Percentiles rank a stretch among this genome's conserved stretches.
Evolutionary conservation across 2,113 vertebrate species (phyloP).

Genomic region (Puffinus mauretanicus): DNA sequence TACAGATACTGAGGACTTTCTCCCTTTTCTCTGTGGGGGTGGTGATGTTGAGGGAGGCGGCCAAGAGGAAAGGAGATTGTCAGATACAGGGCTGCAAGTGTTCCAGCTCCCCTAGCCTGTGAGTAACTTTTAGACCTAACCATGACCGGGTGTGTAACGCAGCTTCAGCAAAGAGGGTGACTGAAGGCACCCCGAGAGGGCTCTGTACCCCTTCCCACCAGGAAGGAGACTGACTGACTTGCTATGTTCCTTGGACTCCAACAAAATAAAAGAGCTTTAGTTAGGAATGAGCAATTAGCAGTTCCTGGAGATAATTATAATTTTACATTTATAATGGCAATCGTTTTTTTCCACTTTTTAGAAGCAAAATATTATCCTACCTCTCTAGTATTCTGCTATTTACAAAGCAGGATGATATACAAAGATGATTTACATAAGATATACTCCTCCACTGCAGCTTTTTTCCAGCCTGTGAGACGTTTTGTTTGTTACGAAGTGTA

Average conservation of each 20-base stretch:
- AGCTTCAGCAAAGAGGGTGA: not conserved
- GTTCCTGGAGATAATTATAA: not conserved
- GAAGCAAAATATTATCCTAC: not conserved
- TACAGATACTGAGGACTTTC: not conserved
- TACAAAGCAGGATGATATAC: not conserved
- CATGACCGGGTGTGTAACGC: not conserved
- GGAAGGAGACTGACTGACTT: slow-evolving; percentile 72
- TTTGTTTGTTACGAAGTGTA: not conserved
- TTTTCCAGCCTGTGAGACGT: not conserved
- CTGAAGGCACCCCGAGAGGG: not conserved
- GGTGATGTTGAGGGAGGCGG: not conserved
- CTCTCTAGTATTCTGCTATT: not conserved
- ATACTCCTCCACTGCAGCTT: not conserved
- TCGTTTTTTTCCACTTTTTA: not conserved
- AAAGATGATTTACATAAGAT: not conserved
- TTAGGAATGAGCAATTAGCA: not conserved
- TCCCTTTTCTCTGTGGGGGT: not conserved
- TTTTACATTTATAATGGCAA: not conserved
- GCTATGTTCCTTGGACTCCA: slow-evolving; percentile 77
- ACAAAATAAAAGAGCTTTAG: slow-evolving; percentile 76
- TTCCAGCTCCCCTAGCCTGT: not conserved
- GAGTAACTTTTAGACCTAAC: not conserved
- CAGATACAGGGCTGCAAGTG: not conserved
- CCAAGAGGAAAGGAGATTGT: not conserved
- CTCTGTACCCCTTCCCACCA: slow-evolving; percentile 28